Evolutionary conservation across 23 tunicate species (phyloP), one percentile per base, ranked within the genome.

Genomic region (Halocynthia aurantium): DNA sequence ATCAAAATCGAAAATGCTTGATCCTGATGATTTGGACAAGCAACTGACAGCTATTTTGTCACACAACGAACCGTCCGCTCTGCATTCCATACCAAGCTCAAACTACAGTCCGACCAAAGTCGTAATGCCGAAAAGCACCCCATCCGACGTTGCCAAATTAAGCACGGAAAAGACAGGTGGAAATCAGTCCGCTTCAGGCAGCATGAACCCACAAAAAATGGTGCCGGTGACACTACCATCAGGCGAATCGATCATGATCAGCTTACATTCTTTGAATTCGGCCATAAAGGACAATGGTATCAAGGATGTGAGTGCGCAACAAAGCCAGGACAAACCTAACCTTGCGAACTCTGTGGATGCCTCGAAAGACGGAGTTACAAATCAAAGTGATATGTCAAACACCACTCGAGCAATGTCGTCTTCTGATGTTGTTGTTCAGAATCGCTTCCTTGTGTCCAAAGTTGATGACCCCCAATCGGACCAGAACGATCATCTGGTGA

Each of bases 11-110:
- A 74, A 74, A 74, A 74, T 74, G 62, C 78, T 74, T 20, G 78
- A 74, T 54, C 55, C 83, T 9, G 60, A 51, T 8, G 98, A 92
- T 54, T 61, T 92, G 17, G 98, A 92, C 81, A 92, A 92, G 65
- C 88, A 92, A 60, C 81, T 92, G 62, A 81, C 91, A 6, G 82
- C 88, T 7, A 92, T 92, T 7, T 31, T 92, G 70, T 77, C 98
- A 7, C 98, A 92, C 31, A 9, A 55, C 11, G 81, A 85, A 12
- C 84, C 79, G 57, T 69, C 73, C 22, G 72, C 52, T 22, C 52
- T 52, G 6, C 70, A 74, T 51, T 21, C 53, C 18, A 71, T 71
- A n/a, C 66, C 19, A 21, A 62, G 51, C 13, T 11, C 71, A 52
- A 31, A 31, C 44, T 74, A 12, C 78, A 74, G 78, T 56, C 78